Conservation (phyloP, 2,113 vertebrate species). For the Strix aluco region DNA sequence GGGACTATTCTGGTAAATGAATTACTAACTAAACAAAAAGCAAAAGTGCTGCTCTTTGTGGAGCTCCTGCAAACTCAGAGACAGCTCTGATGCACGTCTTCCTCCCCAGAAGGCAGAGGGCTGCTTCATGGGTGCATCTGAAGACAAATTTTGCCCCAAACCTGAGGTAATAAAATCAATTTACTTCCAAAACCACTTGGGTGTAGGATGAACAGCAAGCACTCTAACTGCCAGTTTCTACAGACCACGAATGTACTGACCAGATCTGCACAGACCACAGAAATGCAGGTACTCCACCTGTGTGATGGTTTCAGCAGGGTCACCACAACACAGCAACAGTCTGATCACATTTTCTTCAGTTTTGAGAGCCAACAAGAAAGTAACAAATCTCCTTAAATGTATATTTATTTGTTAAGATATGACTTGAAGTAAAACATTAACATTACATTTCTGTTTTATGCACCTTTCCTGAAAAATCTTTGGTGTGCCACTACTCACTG, state of each 20-base stretch:
- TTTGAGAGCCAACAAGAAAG: background rate
- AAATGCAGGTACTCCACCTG: background rate
- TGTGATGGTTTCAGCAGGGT: background rate
- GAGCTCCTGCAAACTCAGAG: background rate
- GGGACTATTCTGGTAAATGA: background rate
- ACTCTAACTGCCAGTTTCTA: background rate
- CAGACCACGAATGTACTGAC: background rate
- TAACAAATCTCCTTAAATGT: background rate
- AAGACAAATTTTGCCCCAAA: background rate
- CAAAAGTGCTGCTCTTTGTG: background rate
- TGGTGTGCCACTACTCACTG: background rate
- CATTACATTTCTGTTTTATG: background rate
- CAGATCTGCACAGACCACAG: rapidly evolving
- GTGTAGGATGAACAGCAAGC: background rate
- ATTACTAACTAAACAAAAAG: background rate
- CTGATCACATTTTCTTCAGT: background rate
- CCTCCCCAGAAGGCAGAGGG: background rate
- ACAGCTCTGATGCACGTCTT: background rate
- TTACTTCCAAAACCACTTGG: background rate
- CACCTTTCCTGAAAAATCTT: background rate
- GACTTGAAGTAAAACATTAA: background rate
- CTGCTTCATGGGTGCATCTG: background rate
- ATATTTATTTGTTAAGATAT: background rate
- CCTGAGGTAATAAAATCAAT: background rate
- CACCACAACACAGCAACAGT: background rate